phyloP scores from a whole-genome alignment of 2,113 vertebrate genomes.

The Halichoeres trimaculatus region DNA sequence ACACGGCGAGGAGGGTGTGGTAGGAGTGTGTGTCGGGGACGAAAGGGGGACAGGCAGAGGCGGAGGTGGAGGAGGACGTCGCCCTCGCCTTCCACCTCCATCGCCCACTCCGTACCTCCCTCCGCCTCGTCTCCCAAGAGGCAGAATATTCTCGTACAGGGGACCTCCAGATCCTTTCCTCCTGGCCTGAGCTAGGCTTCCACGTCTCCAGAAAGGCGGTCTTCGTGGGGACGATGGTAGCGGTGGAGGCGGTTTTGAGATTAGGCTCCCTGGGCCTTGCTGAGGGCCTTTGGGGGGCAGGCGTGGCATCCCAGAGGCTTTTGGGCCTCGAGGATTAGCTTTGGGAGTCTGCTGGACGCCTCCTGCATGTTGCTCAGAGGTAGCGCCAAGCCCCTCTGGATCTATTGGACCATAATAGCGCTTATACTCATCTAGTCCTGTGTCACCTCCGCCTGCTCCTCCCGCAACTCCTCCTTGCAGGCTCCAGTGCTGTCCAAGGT shows the following conservation, averaged over 20 bases:
- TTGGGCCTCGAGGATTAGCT: constrained; percentile 70
- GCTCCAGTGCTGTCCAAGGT: constrained; percentile 78
- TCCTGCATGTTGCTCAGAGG: constrained; percentile 72
- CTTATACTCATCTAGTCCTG: constrained; percentile 89
- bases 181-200: constrained; percentile 77
- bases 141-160: constrained; percentile 84
- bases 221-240: constrained; percentile 76
- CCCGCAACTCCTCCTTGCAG: constrained; percentile 56
- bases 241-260: constrained; percentile 74
- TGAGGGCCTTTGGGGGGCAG: constrained; percentile 72
- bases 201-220: constrained; percentile 81
- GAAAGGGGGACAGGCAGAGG: constrained; percentile 81
- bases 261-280: constrained; percentile 65
- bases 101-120: constrained; percentile 80
- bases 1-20: constrained; percentile 81
- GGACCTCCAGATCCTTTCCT: constrained; percentile 81
- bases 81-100: constrained; percentile 74
- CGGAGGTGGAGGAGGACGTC: constrained; percentile 77
- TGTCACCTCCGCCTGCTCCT: constrained; percentile 62
- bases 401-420: constrained; percentile 93
- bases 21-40: constrained; percentile 81
- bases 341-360: constrained; percentile 81
- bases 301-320: constrained; percentile 76
- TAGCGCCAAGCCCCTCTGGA: constrained; percentile 87
- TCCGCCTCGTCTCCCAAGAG: constrained; percentile 83